Evolutionary conservation across 2,797 vertebrate genomes (phyloP).

Genomic region (Hephaestus fuliginosus): DNA sequence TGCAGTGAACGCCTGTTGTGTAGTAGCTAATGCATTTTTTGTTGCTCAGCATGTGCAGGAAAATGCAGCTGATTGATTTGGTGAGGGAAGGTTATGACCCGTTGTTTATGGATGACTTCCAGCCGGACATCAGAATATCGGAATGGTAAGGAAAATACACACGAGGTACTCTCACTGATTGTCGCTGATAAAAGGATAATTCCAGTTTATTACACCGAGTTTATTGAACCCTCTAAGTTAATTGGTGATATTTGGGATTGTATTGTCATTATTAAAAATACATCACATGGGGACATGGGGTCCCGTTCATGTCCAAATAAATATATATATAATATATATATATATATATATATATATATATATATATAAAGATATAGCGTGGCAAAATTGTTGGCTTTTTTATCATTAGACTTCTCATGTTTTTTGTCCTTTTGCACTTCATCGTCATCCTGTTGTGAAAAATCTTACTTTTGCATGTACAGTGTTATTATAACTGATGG

Average conservation of each 20-base stretch:
- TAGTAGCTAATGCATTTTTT: neutral
- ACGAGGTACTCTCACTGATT: neutral
- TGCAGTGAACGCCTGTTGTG: too few species aligned
- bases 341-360: too few species aligned
- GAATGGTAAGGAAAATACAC: slow-evolving; percentile 88
- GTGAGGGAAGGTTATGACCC: slow-evolving; percentile 86
- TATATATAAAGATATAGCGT: too few species aligned
- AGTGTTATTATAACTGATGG: neutral
- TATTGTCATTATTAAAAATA: too few species aligned
- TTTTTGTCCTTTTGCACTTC: too few species aligned
- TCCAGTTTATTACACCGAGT: neutral
- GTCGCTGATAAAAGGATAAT: neutral
- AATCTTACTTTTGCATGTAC: too few species aligned
- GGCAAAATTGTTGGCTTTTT: too few species aligned
- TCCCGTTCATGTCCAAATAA: too few species aligned
- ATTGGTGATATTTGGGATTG: neutral
- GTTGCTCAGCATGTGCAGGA: slow-evolving; percentile 78
- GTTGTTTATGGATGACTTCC: slow-evolving; percentile 85
- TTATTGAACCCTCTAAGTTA: neutral
- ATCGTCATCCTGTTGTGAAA: too few species aligned
- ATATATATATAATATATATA: too few species aligned
- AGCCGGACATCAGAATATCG: slow-evolving; percentile 89
- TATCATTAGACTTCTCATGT: too few species aligned
- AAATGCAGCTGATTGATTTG: slow-evolving; percentile 88
- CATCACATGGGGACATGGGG: neutral